These are phyloP conservation scores for Drosophila takahashii DNA, from an alignment of 1,140 invertebrate genomes.

Conservation along the genomic window DNA sequence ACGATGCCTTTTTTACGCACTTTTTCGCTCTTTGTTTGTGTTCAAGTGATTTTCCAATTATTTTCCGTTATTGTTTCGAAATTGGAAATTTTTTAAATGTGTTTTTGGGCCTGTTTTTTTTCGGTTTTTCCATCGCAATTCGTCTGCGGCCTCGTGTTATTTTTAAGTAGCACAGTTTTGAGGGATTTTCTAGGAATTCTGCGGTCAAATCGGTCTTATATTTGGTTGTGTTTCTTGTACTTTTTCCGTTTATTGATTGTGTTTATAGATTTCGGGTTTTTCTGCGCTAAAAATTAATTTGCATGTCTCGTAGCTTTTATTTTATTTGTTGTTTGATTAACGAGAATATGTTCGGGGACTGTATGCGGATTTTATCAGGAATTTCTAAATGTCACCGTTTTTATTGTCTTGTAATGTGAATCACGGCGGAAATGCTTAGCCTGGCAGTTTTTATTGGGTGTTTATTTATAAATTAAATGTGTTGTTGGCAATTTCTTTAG, in stretches of 20 bases:
- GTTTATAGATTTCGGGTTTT: constrained; percentile 45
- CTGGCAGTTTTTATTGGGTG: constrained; percentile 1
- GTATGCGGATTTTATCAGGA: constrained; percentile 25
- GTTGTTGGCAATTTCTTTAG: background rate
- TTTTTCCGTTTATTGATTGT: constrained; percentile 43
- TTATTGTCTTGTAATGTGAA: constrained; percentile 41
- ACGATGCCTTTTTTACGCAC: constrained; percentile 57
- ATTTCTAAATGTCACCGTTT: constrained; percentile 41
- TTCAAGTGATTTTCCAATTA: constrained; percentile 32
- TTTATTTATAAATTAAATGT: constrained; percentile 27
- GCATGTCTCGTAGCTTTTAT: constrained; percentile 32
- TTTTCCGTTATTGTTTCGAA: constrained; percentile 31
- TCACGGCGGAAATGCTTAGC: constrained; percentile 27
- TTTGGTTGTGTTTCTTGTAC: constrained; percentile 5
- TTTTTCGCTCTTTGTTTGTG: constrained; percentile 20
- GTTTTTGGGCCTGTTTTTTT: constrained; percentile 16
- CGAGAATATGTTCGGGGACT: constrained; percentile 18
- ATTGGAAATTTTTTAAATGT: constrained; percentile 22
- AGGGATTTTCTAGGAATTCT: constrained; percentile 65
- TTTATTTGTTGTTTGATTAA: constrained; percentile 46
- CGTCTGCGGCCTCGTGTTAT: constrained; percentile 35
- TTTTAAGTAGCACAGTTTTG: constrained; percentile 77
- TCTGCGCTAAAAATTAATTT: constrained; percentile 39
- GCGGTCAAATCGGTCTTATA: constrained; percentile 37
- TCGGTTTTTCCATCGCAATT: constrained; percentile 23